A percentile compares a stretch with the other conserved stretches of the same genome.
phyloP scores from a whole-genome alignment of 2,113 vertebrate genomes.

The Physeter macrocephalus region DNA sequence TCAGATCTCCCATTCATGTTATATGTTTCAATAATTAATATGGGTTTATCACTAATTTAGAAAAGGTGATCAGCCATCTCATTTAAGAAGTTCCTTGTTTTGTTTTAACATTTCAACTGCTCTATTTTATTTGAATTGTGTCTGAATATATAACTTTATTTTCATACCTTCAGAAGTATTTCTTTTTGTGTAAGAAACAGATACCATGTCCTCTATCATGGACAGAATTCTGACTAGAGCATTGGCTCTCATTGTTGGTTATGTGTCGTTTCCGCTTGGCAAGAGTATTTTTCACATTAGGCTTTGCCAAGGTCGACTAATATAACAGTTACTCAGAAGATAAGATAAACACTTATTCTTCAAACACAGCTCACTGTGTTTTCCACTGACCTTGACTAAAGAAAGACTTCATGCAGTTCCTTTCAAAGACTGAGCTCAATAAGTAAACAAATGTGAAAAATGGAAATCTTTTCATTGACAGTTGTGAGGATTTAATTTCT shows the following conservation, averaged over 20 bases:
- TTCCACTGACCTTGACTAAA: conserved; percentile 2
- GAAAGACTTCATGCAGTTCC: neutral
- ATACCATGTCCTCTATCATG: neutral
- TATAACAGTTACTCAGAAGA: neutral
- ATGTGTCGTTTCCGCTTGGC: neutral
- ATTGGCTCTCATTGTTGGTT: neutral
- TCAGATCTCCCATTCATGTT: neutral
- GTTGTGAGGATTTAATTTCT: neutral
- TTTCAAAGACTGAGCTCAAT: neutral
- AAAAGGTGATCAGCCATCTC: neutral
- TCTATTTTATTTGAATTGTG: neutral
- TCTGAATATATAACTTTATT: neutral
- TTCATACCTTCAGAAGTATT: neutral
- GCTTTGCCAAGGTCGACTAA: conserved; percentile 14
- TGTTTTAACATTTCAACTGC: neutral
- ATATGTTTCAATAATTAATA: neutral
- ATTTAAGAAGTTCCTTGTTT: neutral
- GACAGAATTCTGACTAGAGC: neutral
- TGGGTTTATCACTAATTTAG: conserved; percentile 1
- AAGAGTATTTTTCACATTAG: conserved; percentile 34
- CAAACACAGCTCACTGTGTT: neutral
- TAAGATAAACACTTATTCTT: neutral
- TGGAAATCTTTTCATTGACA: neutral
- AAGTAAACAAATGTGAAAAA: neutral
- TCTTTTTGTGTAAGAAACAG: neutral